Percentiles rank a stretch among this genome's conserved stretches.
phyloP scores from a whole-genome alignment of 2,888 invertebrate species.

The Slavum lentiscoides region DNA sequence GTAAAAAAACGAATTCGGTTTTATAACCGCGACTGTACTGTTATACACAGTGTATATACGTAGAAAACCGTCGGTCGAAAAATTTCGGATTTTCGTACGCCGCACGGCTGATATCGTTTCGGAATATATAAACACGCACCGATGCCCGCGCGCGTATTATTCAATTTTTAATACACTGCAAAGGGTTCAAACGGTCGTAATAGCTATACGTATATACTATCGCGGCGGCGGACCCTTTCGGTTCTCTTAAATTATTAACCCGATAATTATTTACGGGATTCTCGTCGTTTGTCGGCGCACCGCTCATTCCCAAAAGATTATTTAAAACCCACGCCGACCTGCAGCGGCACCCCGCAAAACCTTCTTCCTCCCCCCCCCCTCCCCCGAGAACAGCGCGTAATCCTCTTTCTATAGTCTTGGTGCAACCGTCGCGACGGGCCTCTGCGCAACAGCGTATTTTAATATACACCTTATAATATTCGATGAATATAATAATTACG shows the following conservation, averaged over 20 bases:
- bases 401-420: conserved; percentile 23
- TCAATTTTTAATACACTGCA: conserved; percentile 45
- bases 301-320: conserved; percentile 46
- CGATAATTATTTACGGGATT: conserved; percentile 50
- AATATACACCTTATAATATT: no score
- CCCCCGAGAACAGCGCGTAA: conserved; percentile 25
- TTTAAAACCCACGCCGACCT: conserved; percentile 43
- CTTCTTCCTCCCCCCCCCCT: no score
- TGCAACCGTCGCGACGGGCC: no score
- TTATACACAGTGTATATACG: no score
- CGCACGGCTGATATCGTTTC: not conserved
- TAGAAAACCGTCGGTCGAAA: no score
- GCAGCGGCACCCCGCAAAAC: conserved; percentile 17
- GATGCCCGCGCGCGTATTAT: not conserved
- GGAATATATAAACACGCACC: conserved; percentile 14
- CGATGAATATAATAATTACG: no score
- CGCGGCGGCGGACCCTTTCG: conserved; percentile 40
- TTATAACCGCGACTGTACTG: no score
- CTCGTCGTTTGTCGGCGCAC: conserved; percentile 24
- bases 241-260: conserved; percentile 49
- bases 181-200: conserved; percentile 51
- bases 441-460: no score
- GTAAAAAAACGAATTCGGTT: no score
- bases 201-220: conserved; percentile 17
- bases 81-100: no score